Evolutionary conservation across 2,113 vertebrate species (phyloP).

Genomic region (Leptobrachium ailaonicum): DNA sequence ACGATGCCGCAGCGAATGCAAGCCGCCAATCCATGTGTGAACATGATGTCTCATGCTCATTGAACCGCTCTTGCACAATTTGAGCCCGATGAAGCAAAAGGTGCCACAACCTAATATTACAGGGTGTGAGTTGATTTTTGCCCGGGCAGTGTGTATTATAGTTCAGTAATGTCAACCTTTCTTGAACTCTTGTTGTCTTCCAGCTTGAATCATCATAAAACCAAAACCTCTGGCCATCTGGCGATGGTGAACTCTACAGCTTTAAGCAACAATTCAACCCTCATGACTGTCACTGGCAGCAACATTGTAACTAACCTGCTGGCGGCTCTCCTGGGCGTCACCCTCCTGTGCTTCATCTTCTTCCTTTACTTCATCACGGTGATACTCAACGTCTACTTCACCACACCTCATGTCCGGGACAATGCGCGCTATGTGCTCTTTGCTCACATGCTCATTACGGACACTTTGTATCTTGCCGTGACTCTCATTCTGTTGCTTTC

Average conservation of each 20-base stretch:
- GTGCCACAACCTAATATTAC: too few species aligned
- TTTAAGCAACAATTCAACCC: not conserved
- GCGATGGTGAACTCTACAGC: not conserved
- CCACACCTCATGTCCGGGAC: not conserved
- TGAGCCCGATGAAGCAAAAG: too few species aligned
- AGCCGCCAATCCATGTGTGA: too few species aligned
- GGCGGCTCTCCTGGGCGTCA: not conserved
- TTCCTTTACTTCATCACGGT: slow-evolving; percentile 7
- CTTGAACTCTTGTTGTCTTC: not conserved
- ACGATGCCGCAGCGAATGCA: too few species aligned
- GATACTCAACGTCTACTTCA: not conserved
- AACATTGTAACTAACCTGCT: not conserved
- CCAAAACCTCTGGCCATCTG: not conserved
- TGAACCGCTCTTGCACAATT: too few species aligned
- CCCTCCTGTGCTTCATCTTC: not conserved
- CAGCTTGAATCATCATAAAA: not conserved
- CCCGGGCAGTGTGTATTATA: too few species aligned
- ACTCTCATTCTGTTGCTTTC: not conserved
- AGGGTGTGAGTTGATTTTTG: too few species aligned
- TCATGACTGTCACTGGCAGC: not conserved
- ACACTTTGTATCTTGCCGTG: not conserved
- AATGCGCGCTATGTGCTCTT: slow-evolving; percentile 15
- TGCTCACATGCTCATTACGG: slow-evolving; percentile 6
- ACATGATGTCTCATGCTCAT: too few species aligned
- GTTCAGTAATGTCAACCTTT: not conserved